Conservation (phyloP, 2,888 invertebrate genomes). For the Cylindroiulus punctatus region DNA sequence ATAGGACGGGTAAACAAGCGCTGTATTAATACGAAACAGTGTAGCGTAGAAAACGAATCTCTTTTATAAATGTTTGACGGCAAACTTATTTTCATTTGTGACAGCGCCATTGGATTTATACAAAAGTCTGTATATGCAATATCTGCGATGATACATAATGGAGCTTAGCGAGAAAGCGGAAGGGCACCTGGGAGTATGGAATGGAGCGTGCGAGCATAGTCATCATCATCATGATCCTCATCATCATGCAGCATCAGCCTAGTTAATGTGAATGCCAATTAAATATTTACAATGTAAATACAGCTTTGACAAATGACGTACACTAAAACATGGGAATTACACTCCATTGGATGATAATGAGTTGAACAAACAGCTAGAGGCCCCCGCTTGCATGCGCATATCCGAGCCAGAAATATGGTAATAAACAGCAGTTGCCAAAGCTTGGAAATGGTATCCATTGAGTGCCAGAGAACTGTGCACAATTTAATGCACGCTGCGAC, state of each 20-base stretch:
- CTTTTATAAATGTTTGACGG: constrained; percentile 43
- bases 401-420: constrained; percentile 39
- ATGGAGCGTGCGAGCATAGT: neutral
- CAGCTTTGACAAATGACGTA: constrained; percentile 54
- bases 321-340: constrained; percentile 52
- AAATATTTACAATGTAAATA: constrained; percentile 55
- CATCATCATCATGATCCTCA: constrained; percentile 40
- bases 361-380: constrained; percentile 48
- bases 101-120: neutral
- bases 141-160: constrained; percentile 46
- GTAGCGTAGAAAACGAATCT: neutral
- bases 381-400: neutral
- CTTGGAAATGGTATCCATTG: neutral
- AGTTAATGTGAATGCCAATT: constrained; percentile 52
- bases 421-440: neutral
- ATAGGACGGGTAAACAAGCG: constrained; percentile 16
- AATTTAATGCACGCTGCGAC: neutral
- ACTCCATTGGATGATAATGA: constrained; percentile 55
- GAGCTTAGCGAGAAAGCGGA: constrained; percentile 48
- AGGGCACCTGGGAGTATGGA: constrained; percentile 51
- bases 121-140: constrained; percentile 24
- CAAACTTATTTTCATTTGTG: constrained; percentile 50
- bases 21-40: constrained; percentile 10
- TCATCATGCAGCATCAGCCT: constrained; percentile 40
- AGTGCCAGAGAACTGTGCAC: neutral